Base-by-base conservation (phyloP, 2,113 vertebrate genomes). In the Campylorhamphus procurvoides region DNA sequence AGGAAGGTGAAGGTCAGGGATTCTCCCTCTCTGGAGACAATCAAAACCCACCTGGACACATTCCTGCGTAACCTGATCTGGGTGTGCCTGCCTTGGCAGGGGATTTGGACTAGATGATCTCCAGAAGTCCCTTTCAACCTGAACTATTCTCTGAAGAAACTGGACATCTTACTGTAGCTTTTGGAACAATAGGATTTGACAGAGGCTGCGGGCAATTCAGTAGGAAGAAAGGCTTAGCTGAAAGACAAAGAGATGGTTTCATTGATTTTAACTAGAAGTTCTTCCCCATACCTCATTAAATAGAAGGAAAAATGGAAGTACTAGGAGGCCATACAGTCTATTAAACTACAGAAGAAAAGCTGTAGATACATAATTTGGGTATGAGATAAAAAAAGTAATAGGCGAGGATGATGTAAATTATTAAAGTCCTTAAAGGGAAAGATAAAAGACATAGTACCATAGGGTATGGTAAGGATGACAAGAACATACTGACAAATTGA, bases 1-100 rank as follows among this genome's bases (percentile, higher is more conserved):
- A 14, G 6, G 3, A 8, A 3, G 0, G 6, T 25, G 37, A 37
- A 37, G 37, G 37, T 37, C 7, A 6, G 17, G 46, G 10, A 46
- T 2, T 67, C 8, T n/a, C 28, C 28, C 13, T 75, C n/a, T 46
- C 39, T 46, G n/a, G 10, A 60, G 18, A 29, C 7, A 25, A 18
- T 60, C 19, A 75, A 53, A 82, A 29, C 16, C 6, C 13, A 39
- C 16, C 8, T 53, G 53, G 10, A 46, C 6, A 8, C 13, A 19
- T 53, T 53, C 39, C n/a, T 80, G 4, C 37, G 25, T 44, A 37
- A 58, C 11, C 20, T 60, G 11, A 9, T 60, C 24, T 83, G n/a
- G 42, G 42, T 66, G 22, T 33, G 11, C 19, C 20, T 25, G n/a
- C 17, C 62, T 42, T 42, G 39, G 8, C 8, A 62, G 46, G 4